A percentile compares a stretch with the other conserved stretches of the same genome.
Conservation (phyloP, 2,113 vertebrate species). For the Monarcha castaneiventris region DNA sequence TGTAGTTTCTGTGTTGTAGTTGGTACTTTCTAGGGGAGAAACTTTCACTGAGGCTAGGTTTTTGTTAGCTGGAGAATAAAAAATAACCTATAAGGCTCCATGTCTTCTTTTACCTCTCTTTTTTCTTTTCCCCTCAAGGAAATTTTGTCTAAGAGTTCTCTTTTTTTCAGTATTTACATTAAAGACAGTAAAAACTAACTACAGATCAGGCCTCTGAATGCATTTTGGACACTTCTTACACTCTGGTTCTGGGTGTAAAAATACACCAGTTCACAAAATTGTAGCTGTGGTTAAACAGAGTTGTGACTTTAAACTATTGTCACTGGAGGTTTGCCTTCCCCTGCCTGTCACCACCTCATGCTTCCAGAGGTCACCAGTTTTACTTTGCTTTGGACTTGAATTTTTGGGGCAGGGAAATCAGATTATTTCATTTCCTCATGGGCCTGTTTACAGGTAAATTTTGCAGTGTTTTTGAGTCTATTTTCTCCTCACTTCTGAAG, state of each 20-base stretch:
- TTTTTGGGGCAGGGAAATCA: background rate
- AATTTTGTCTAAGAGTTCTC: background rate
- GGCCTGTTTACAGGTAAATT: background rate
- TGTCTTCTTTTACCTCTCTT: background rate
- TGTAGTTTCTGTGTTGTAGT: background rate
- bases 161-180: background rate
- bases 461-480: background rate
- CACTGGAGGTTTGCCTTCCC: background rate
- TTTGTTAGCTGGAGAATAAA: background rate
- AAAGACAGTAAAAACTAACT: background rate
- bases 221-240: background rate
- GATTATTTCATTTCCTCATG: background rate
- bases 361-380: background rate
- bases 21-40: background rate
- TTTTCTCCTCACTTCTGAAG: background rate
- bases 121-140: fast-evolving
- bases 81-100: background rate
- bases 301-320: background rate
- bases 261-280: background rate
- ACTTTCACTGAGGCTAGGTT: background rate
- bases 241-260: background rate
- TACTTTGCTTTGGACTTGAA: background rate
- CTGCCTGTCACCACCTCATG: background rate
- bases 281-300: background rate
- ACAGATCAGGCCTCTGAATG: background rate